Base-by-base conservation (phyloP, 2,797 vertebrate species). In the Siniperca undulata region DNA sequence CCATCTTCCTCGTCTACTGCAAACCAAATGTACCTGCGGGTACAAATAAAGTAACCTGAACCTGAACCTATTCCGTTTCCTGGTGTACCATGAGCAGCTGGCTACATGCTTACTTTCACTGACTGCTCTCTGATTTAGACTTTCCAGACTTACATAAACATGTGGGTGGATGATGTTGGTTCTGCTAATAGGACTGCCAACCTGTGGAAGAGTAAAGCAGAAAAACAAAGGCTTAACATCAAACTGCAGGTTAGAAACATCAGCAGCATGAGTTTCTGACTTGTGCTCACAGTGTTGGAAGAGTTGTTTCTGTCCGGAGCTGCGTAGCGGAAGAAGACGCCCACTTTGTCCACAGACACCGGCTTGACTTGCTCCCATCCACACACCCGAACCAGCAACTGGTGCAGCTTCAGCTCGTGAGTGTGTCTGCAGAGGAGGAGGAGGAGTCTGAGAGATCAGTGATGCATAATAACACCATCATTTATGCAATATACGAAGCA, bases 101-200 rank as follows among this genome's bases (percentile, higher is more conserved):
- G 3, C 2, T 68, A 56, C 58, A 56, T 12, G 4, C 9, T 52
- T n/a, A 36, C 56, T 58, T 44, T 40, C 3, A 36, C 8, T 59
- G 7, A 38, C 12, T 59, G 5, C n/a, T 74, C 19, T 36, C 19
- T 42, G 38, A 61, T 50, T 8, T 20, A 50, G 27, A 65, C 42
- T 17, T 40, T 40, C 1, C 4, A 78, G 91, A 97, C 98, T 97
- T 92, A 99, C 98, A 0, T 99, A 99, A 92, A 99, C 98, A 83
- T 99, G 98, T 1, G 98, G 98, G 89, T 99, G 99, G 85, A 99
- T 99, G 84, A 99, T 99, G 89, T 98, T 99, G 80, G 98, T 99
- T 92, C 96, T 97, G 91, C 95, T 98, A 88, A 99, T 95, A 2
- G 97, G 97, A 88, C 99, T 99, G 92, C 99, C 99, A 77, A 99